Base-by-base conservation (phyloP, 2,888 invertebrate species). In the Parnassius mnemosyne region DNA sequence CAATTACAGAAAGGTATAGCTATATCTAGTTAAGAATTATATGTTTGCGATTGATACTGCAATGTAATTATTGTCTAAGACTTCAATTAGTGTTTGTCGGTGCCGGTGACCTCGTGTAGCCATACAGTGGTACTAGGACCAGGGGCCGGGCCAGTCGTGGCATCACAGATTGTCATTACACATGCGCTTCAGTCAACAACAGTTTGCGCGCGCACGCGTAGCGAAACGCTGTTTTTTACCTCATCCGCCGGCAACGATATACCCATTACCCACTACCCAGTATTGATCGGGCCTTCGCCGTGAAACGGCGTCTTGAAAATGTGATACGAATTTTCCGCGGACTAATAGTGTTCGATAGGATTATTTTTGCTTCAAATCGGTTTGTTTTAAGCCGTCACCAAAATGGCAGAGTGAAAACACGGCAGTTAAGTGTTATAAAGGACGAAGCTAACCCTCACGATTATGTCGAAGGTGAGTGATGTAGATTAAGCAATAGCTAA, bases 271-370 rank as follows among this genome's bases (percentile, higher is more conserved):
- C 58, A 46, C 13, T 25, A 54, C 66, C 70, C 76, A 89, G 89
- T 89, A 89, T 89, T 89, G 89, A 89, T 89, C 89, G 89, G 80
- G 84, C 82, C 78, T 80, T 75, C 79, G 84, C 80, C 83, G 80
- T 78, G 84, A 75, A 78, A 83, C 77, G 81, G 83, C 78, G 86
- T 78, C 74, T 80, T 72, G 73, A 81, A 80, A 80, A 86, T 85
- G 84, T 76, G 76, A 80, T 75, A 78, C 78, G 76, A 79, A 72
- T 74, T 76, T 75, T 77, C 77, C 79, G 80, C 77, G 79, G 69
- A 50, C 74, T 76, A 74, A 74, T 72, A 74, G 76, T 85, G 77
- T 76, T 75, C 70, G 68, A 71, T 74, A 70, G 69, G 71, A 69
- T 73, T 69, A 60, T 65, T 54, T 50, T 59, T 61, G 52, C 52